phyloP scores from a whole-genome alignment of 1,140 invertebrate species.

The Eriocheir sinensis region DNA sequence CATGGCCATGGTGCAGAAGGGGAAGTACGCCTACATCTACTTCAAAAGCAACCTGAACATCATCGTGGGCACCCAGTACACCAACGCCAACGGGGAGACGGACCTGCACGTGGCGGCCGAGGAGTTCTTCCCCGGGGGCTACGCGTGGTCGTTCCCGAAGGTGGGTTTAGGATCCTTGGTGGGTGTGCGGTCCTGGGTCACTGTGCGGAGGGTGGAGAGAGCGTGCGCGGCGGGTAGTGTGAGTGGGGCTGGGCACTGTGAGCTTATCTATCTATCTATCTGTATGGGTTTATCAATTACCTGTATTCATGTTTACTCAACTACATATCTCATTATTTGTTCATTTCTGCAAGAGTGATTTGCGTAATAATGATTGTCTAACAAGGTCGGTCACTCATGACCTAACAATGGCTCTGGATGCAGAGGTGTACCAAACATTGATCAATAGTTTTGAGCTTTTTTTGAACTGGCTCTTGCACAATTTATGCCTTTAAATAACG shows the following conservation, averaged over 20 bases:
- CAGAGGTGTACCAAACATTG: no score
- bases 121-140: conserved; percentile 77
- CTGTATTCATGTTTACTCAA: no score
- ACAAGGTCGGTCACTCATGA: no score
- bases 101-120: conserved; percentile 71
- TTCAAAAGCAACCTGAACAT: conserved; percentile 76
- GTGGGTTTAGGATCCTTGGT: conserved; percentile 31
- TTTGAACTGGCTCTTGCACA: no score
- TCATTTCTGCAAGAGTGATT: no score
- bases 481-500: no score
- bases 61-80: conserved; percentile 71
- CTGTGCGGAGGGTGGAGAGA: neutral
- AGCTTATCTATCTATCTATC: neutral
- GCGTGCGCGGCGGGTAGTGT: neutral
- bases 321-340: no score
- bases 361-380: no score
- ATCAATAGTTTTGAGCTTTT: no score
- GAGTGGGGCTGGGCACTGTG: neutral
- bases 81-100: conserved; percentile 63
- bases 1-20: conserved; percentile 71
- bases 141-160: conserved; percentile 78
- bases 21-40: conserved; percentile 77
- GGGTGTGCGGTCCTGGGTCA: no score
- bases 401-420: no score
- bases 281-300: no score